Base-by-base conservation (phyloP, 2,113 vertebrate genomes). In the Callopanchax toddi region DNA sequence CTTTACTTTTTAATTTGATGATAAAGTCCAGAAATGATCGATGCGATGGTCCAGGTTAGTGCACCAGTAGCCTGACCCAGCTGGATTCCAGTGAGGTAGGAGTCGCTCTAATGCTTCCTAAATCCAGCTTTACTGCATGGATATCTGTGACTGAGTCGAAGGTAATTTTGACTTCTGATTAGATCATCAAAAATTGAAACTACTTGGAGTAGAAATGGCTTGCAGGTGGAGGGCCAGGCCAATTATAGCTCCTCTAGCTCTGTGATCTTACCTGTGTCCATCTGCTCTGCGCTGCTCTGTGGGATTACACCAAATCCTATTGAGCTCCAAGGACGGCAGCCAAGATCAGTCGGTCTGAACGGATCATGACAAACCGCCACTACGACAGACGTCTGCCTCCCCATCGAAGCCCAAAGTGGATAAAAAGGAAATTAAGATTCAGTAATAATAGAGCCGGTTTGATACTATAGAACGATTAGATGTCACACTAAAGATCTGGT, bases 251-350 rank as follows among this genome's bases (percentile, higher is more conserved):
- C 74, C 78, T 65, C 61, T 50, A 78, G 83, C 73, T 68, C 84
- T 66, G 82, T 83, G 84, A 80, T 88, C 87, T 85, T 76, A 85
- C 87, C 85, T 79, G 78, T 69, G 87, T 86, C 87, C 89, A 89
- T 88, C 89, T 89, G 89, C 82, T 86, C 75, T 17, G 46, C 63
- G 61, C 61, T 75, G 80, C 85, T 87, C 82, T 51, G 62, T 42
- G 67, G 88, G 89, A 89, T 90, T 90, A 89, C 79, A 79, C 65
- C 59, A 90, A 89, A 89, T 89, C 86, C 89, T 78, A 82, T 86
- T 89, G 87, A 79, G 86, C 79, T 67, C 66, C 59, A 51, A 64
- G 77, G 82, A 72, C 29, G 57, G 73, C 61, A 74, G 76, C 77
- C 82, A 83, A 87, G 80, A 87, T 85, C 78, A 82, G 78, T 23